Evolutionary conservation across 2,888 invertebrate species (phyloP).

Genomic region (Diadegma fenestrale): DNA sequence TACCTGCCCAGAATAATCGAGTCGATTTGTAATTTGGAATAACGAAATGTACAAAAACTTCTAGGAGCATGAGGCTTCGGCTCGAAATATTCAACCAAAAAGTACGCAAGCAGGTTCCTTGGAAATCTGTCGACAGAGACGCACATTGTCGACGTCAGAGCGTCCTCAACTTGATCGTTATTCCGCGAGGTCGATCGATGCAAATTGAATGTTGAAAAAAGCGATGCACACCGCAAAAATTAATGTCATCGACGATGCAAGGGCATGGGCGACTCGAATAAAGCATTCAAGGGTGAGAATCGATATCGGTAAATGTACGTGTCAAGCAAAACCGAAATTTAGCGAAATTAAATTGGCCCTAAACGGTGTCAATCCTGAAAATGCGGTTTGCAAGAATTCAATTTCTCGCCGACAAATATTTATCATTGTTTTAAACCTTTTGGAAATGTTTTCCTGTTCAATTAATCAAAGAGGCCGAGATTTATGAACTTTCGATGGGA

Average conservation of each 20-base stretch:
- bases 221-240: background rate
- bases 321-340: background rate
- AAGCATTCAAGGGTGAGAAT: background rate
- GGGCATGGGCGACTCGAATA: background rate
- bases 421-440: background rate
- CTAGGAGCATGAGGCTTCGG: background rate
- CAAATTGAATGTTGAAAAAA: background rate
- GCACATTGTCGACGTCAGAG: background rate
- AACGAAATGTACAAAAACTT: background rate
- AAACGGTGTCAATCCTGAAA: background rate
- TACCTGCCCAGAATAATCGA: slow-evolving; percentile 30
- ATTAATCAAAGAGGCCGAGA: background rate
- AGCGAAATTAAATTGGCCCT: background rate
- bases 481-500: background rate
- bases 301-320: background rate
- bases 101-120: background rate
- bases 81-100: background rate
- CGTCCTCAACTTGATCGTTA: background rate
- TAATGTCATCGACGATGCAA: background rate
- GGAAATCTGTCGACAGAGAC: background rate
- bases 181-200: background rate
- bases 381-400: background rate
- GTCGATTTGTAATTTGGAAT: slow-evolving; percentile 30
- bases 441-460: background rate
- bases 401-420: background rate